A percentile compares a stretch with the other conserved stretches of the same genome.
Evolutionary conservation across 2,888 invertebrate genomes (phyloP).

Genomic region (Agrilus biguttatus): DNA sequence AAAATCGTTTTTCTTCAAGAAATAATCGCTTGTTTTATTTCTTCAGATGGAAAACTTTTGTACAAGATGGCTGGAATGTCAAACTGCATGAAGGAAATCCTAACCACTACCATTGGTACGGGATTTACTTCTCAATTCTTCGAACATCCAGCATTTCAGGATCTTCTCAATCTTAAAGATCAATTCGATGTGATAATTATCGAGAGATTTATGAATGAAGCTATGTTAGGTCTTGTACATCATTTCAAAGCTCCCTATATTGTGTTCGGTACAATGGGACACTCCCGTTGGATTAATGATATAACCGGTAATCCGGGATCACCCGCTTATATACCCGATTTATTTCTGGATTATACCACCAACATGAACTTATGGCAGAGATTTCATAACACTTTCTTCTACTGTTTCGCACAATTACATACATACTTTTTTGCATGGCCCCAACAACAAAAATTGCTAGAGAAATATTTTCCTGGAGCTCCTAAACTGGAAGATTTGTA

Average conservation of each 20-base stretch:
- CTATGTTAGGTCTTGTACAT: constrained; percentile 23
- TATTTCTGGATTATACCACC: constrained; percentile 10
- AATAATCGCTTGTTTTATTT: too few relatives aligned
- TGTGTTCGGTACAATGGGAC: constrained; percentile 22
- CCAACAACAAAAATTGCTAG: constrained; percentile 8
- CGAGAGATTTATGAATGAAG: constrained; percentile 32
- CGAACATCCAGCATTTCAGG: constrained; percentile 8
- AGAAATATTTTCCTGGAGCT: constrained; percentile 9
- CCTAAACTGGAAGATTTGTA: constrained; percentile 9
- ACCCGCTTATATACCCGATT: constrained; percentile 33
- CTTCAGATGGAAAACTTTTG: too few relatives aligned
- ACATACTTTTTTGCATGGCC: constrained; percentile 4
- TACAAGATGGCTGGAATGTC: too few relatives aligned
- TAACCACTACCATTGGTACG: not conserved
- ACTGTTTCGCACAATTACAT: not conserved
- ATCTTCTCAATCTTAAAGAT: constrained; percentile 14
- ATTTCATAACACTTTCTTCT: constrained; percentile 4
- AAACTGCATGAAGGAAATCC: too few relatives aligned
- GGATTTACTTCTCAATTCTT: constrained; percentile 13
- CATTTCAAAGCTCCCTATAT: constrained; percentile 19
- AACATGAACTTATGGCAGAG: constrained; percentile 7
- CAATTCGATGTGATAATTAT: constrained; percentile 23
- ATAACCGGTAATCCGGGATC: constrained; percentile 31
- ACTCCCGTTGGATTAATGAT: constrained; percentile 28
- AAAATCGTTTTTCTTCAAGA: too few relatives aligned